Base-by-base conservation (phyloP, 2,888 invertebrate genomes). In the Onchidella celtica region DNA sequence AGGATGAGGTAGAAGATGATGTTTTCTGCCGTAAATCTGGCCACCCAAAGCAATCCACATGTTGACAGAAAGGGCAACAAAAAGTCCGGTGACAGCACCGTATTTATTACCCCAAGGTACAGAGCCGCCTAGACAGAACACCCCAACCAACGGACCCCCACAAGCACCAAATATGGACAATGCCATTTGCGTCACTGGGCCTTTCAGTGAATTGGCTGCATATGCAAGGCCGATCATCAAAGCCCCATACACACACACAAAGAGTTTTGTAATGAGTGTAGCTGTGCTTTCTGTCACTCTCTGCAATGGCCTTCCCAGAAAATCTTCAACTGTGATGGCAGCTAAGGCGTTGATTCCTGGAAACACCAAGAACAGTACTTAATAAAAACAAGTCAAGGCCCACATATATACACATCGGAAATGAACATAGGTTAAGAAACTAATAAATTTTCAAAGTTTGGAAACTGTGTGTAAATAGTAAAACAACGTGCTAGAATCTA, bases 261-360 rank as follows among this genome's bases (percentile, higher is more conserved):
- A 2, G 83, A 86, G 0, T 79, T 88, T 87, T 14, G 87, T 87
- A 3, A 86, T 80, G 3, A 85, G 17, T 17, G 88, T 88, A 32
- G 83, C 85, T 4, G 65, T 85, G 32, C 38, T 59, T 29, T 87
- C 86, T 59, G 78, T 70, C 0, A 78, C 34, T 0, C 72, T 79
- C 11, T 59, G 40, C 1, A 87, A 32, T 9, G 81, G 80, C 14
- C 65, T 63, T 3, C 70, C 83, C 17, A 89, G 81, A 34, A 89
- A 69, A 63, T 89, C 89, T 63, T 87, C 86, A 40, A 87, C 79
- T 0, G 88, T 88, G 77, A 87, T 89, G 34, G 88, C 88, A 6
- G 87, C 84, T 83, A 89, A 79, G 0, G 88, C 83, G 68, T 88
- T 89, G 34, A 89, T 87, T 29, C 89, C 89, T 79, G 47, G 3